phyloP scores from a whole-genome alignment of 2,888 invertebrate species.

The Orchesella flavescens region DNA sequence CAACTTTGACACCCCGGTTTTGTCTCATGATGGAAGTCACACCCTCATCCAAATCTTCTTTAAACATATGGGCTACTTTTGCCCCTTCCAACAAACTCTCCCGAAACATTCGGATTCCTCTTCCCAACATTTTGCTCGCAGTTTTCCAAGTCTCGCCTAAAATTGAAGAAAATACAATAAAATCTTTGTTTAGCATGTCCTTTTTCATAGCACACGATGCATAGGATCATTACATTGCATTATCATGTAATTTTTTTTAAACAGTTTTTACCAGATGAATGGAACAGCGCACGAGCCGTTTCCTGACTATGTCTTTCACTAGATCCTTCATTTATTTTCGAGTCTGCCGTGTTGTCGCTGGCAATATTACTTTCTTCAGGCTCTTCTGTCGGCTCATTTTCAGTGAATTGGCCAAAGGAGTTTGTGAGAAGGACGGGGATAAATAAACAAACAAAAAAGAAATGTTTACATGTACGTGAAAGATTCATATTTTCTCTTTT shows the following conservation, averaged over 20 bases:
- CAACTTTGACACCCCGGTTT: conserved; percentile 42
- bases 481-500: conserved; percentile 41
- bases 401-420: conserved; percentile 34
- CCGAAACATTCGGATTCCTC: conserved; percentile 67
- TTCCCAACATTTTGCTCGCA: conserved; percentile 63
- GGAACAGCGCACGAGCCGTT: conserved; percentile 34
- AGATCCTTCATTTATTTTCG: conserved; percentile 3
- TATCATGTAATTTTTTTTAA: conserved; percentile 1
- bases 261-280: conserved; percentile 34
- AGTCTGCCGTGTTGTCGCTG: not conserved
- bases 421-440: conserved; percentile 28
- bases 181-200: too few species aligned
- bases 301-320: conserved; percentile 29
- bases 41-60: conserved; percentile 67
- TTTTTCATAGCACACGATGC: not conserved
- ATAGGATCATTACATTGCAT: not conserved
- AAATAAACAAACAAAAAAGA: conserved; percentile 34
- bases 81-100: conserved; percentile 70
- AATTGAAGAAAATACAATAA: too few species aligned
- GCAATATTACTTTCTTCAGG: conserved; percentile 29
- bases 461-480: conserved; percentile 39
- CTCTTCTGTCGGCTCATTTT: conserved; percentile 45
- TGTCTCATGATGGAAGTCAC: conserved; percentile 62
- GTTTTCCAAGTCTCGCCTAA: conserved; percentile 63
- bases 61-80: conserved; percentile 70